Percentiles rank a stretch among this genome's conserved stretches.
These are phyloP conservation scores for Bergia sp. DNA, from an alignment of 92 coral and sea anemone species.

Conservation along the genomic window DNA sequence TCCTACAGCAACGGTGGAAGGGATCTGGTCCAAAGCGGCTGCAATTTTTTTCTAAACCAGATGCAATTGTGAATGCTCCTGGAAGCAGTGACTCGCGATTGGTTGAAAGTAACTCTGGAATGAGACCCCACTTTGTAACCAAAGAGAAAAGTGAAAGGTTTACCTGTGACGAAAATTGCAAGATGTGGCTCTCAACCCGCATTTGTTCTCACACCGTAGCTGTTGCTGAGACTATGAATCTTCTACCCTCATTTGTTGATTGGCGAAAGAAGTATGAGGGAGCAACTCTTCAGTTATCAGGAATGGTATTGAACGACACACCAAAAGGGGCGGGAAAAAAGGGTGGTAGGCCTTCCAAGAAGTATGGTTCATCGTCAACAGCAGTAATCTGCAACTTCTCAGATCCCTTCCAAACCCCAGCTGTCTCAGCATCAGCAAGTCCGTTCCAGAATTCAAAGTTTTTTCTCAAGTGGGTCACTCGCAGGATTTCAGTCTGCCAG, in stretches of 20 bases:
- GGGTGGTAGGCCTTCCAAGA: conserved; percentile 40
- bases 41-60: conserved; percentile 25
- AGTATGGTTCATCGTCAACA: too few species aligned
- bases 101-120: conserved; percentile 58
- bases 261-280: conserved; percentile 25
- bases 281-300: background rate
- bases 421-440: too few species aligned
- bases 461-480: conserved; percentile 61
- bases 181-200: conserved; percentile 52
- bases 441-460: conserved; percentile 20
- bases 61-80: conserved; percentile 56
- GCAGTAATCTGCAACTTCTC: too few species aligned
- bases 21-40: conserved; percentile 46
- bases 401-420: too few species aligned
- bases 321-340: conserved; percentile 59
- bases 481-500: conserved; percentile 63
- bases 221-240: conserved; percentile 33
- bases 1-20: conserved; percentile 34
- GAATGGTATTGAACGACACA: conserved; percentile 37
- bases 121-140: conserved; percentile 55
- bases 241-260: conserved; percentile 33
- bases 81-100: conserved; percentile 34
- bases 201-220: conserved; percentile 55
- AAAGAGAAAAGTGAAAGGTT: conserved; percentile 44
- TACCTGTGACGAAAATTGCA: conserved; percentile 55